Base-by-base conservation (phyloP, 1,140 invertebrate species). In the Heliconius himera region DNA sequence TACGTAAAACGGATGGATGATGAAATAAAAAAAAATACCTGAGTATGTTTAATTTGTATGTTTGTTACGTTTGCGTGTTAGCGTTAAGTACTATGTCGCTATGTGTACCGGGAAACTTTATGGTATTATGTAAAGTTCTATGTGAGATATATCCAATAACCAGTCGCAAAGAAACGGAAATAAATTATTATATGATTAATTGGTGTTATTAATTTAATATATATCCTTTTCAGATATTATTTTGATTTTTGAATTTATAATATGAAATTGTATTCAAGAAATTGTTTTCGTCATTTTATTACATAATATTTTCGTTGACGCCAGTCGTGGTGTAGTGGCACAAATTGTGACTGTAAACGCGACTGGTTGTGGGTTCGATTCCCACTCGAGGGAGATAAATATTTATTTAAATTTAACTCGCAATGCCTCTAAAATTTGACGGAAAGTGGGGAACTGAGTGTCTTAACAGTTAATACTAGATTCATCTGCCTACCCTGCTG, bases 91-190 rank as follows among this genome's bases (percentile, higher is more conserved):
- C 18, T 41, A 76, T 11, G 74, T 66, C 60, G n/a, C 60, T 66
- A 56, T 54, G 80, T 84, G 80, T 84, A 78, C 77, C 82, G 81
- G 78, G 51, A 83, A 83, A 82, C 83, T 84, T 78, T 82, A 73
- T 83, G 70, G 72, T 76, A 20, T 80, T 79, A 81, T 82, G 56
- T 83, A 80, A 83, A 76, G 79, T 85, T 66, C 26, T 66, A 66
- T 83, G 84, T 88, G 86, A 90, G 85, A 91, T 85, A 89, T 84
- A 83, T 87, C 87, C 82, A 89, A 84, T 89, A 90, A 83, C 89
- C 90, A 88, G 91, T 91, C 91, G 90, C 90, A 91, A 91, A 91
- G 86, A 80, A 82, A 75, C 18, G 80, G 83, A 88, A 89, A 89
- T 88, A 89, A 90, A 91, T 90, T 89, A 90, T 90, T 85, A 78